A percentile compares a stretch with the other conserved stretches of the same genome.
These are phyloP conservation scores for Xestia sexstrigata DNA, from an alignment of 2,888 invertebrate species.

Conservation along the genomic window DNA sequence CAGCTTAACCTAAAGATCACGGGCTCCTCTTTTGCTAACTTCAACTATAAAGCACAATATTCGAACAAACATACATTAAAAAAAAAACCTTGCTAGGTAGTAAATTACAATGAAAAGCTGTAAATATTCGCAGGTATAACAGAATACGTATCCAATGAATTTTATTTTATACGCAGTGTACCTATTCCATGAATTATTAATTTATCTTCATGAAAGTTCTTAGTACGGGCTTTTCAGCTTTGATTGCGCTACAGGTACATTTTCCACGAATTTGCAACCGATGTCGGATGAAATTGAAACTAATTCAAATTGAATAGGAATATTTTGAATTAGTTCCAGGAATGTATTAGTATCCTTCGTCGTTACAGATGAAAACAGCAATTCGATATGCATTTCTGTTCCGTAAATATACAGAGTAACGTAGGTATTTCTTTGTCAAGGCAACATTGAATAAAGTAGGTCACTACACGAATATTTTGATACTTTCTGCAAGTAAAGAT, in stretches of 20 bases:
- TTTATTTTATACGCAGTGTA: background rate
- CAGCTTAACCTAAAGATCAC: too few species aligned
- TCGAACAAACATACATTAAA: background rate
- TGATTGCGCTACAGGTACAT: background rate
- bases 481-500: background rate
- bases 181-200: background rate
- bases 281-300: background rate
- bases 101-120: background rate
- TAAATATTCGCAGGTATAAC: background rate
- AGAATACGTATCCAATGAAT: background rate
- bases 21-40: background rate
- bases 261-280: slow-evolving; percentile 1
- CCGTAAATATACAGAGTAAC: background rate
- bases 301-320: background rate
- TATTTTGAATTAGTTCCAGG: background rate
- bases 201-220: background rate
- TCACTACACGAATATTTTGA: background rate
- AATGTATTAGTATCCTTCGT: background rate
- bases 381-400: background rate
- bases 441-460: background rate
- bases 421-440: background rate
- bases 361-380: background rate
- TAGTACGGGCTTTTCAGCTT: background rate
- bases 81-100: background rate
- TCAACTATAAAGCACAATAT: background rate